Percentiles rank a stretch among this genome's conserved stretches.
Evolutionary conservation across 1,140 invertebrate species (phyloP).

Genomic region (Helicoverpa armigera): DNA sequence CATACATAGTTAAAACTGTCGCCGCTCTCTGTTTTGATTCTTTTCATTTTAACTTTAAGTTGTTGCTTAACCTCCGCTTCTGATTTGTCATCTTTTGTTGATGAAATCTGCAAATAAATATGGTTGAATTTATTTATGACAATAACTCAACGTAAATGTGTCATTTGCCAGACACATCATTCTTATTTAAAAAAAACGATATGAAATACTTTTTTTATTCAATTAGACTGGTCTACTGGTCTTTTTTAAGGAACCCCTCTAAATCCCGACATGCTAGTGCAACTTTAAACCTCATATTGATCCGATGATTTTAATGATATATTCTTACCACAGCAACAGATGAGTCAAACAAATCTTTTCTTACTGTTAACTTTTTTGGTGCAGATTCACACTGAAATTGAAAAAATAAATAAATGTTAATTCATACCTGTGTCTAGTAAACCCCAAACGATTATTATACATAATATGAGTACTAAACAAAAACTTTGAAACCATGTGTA

Average conservation of each 20-base stretch:
- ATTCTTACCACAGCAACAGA: neutral
- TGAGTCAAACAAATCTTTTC: slow-evolving; percentile 58
- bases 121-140: neutral
- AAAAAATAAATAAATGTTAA: neutral
- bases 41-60: slow-evolving; percentile 20
- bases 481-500: no score
- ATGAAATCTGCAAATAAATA: slow-evolving; percentile 10
- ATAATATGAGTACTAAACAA: no score
- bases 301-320: neutral
- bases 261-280: no score
- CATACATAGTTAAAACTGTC: slow-evolving; percentile 11
- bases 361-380: slow-evolving; percentile 46
- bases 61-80: neutral
- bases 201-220: no score
- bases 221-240: no score
- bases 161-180: no score
- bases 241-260: no score
- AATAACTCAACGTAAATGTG: no score
- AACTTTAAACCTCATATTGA: no score
- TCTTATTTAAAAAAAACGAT: no score
- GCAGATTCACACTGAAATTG: slow-evolving; percentile 6
- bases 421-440: no score
- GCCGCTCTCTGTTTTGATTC: neutral
- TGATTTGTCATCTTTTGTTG: slow-evolving; percentile 15
- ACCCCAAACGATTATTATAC: no score